phyloP scores from a whole-genome alignment of 2,888 invertebrate genomes.

The Busseola fusca region DNA sequence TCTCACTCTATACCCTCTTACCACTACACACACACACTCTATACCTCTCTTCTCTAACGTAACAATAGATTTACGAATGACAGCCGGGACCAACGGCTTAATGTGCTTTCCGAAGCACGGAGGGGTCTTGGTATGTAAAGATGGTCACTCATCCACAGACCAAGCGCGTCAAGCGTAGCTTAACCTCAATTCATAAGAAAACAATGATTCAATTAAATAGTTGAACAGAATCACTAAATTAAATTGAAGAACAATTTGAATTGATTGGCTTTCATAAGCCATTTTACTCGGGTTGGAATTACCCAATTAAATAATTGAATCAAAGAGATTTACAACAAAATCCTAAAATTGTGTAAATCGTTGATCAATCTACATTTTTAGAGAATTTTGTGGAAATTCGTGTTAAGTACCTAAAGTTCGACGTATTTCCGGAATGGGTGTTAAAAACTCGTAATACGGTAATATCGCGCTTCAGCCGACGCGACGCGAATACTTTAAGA shows the following conservation, averaged over 20 bases:
- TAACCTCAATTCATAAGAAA: too few relatives aligned
- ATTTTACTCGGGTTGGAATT: too few relatives aligned
- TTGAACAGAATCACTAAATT: conserved; percentile 30
- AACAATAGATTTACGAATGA: too few relatives aligned
- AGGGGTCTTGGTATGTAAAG: too few relatives aligned
- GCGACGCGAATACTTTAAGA: conserved; percentile 17
- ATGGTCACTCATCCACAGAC: too few relatives aligned
- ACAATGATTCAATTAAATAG: neutral
- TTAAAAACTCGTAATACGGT: conserved; percentile 17
- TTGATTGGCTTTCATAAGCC: neutral
- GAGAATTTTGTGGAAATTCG: neutral
- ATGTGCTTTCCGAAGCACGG: too few relatives aligned
- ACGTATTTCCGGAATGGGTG: neutral
- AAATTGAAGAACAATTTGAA: conserved; percentile 38
- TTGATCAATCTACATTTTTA: neutral
- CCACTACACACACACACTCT: too few relatives aligned
- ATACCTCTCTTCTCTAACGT: too few relatives aligned
- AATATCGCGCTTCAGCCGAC: conserved; percentile 7
- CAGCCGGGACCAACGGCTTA: too few relatives aligned
- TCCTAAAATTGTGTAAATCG: too few relatives aligned
- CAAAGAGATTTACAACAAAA: neutral
- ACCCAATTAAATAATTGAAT: neutral
- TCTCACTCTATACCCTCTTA: too few relatives aligned
- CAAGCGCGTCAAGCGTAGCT: too few relatives aligned
- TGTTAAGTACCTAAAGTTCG: neutral